Conservation (phyloP, 1,140 invertebrate genomes). For the Physella acuta region DNA sequence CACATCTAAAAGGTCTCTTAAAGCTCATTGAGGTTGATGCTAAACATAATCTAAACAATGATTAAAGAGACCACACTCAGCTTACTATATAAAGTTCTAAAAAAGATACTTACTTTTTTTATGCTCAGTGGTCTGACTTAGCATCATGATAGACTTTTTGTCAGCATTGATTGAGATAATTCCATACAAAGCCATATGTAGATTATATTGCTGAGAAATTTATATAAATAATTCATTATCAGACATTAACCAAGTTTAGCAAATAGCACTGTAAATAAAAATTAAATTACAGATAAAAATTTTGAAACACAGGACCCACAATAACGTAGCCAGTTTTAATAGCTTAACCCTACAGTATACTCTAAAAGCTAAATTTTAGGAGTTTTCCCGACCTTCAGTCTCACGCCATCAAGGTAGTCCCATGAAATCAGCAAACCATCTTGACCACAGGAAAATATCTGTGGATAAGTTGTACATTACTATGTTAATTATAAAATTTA, state of each 20-base stretch:
- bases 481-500: too few relatives aligned
- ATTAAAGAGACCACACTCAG: background rate
- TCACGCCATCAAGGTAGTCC: constrained; percentile 45
- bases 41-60: too few relatives aligned
- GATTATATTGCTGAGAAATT: constrained; percentile 24
- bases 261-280: background rate
- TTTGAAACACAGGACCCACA: background rate
- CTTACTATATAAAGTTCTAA: constrained; percentile 2
- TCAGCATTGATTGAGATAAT: constrained; percentile 16
- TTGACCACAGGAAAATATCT: constrained; percentile 41
- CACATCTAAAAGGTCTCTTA: too few relatives aligned
- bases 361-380: background rate
- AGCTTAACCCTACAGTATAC: background rate
- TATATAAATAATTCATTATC: too few relatives aligned
- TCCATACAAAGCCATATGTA: constrained; percentile 26
- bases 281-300: background rate
- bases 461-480: too few relatives aligned
- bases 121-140: constrained; percentile 9
- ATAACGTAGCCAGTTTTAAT: background rate
- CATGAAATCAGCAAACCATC: constrained; percentile 39
- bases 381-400: constrained; percentile 34
- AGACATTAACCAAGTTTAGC: background rate
- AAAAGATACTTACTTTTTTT: constrained; percentile 22
- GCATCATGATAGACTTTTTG: constrained; percentile 13
- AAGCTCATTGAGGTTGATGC: too few relatives aligned